These are phyloP conservation scores for Drusus annulatus DNA, from an alignment of 1,140 invertebrate genomes.

Conservation along the genomic window DNA sequence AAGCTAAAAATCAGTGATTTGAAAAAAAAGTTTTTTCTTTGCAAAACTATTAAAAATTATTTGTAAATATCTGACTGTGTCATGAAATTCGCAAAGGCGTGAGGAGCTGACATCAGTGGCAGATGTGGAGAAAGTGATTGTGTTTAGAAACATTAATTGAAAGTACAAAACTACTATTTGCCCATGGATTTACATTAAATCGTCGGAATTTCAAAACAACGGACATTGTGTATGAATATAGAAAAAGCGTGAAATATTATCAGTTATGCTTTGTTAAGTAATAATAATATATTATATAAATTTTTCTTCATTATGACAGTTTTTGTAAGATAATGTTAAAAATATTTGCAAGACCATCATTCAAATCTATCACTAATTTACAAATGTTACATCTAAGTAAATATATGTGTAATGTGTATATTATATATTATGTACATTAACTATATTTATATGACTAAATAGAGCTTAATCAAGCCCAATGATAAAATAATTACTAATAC, in stretches of 20 bases:
- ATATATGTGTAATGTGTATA: conserved; percentile 24
- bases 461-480: not conserved
- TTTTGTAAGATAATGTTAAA: not conserved
- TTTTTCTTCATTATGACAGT: too few relatives aligned
- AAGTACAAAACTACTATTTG: too few relatives aligned
- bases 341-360: conserved; percentile 39
- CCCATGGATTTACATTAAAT: too few relatives aligned
- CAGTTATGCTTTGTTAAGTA: too few relatives aligned
- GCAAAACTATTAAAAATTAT: not conserved
- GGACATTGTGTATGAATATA: too few relatives aligned
- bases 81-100: not conserved
- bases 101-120: not conserved
- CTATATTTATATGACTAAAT: conserved; percentile 16
- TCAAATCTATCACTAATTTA: conserved; percentile 34
- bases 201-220: too few relatives aligned
- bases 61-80: too few relatives aligned
- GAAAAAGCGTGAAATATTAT: too few relatives aligned
- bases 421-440: conserved; percentile 14
- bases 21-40: too few relatives aligned
- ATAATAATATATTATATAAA: too few relatives aligned
- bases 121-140: not conserved
- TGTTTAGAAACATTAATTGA: too few relatives aligned
- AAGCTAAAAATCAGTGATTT: too few relatives aligned
- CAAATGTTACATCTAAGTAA: conserved; percentile 16
- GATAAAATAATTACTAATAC: conserved; percentile 8